A percentile compares a stretch with the other conserved stretches of the same genome.
These are phyloP conservation scores for Coccyzus lansbergi DNA, from an alignment of 2,797 vertebrate genomes.

Conservation along the genomic window DNA sequence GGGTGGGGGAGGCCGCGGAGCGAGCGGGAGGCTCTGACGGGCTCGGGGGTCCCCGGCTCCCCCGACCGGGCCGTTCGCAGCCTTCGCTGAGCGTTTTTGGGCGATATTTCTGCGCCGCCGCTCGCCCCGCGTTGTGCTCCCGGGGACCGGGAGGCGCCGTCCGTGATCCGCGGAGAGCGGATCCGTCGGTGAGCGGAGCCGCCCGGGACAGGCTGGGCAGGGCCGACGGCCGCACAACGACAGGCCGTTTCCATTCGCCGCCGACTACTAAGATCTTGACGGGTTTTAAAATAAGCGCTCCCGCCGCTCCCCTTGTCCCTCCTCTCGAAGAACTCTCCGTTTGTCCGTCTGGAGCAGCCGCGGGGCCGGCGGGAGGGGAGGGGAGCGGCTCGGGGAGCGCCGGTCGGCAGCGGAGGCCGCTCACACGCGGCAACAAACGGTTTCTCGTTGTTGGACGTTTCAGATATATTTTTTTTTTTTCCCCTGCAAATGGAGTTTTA, in stretches of 20 bases:
- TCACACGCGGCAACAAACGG: neutral
- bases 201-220: too few relatives aligned
- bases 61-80: rapidly evolving
- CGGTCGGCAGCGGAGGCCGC: neutral
- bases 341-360: neutral
- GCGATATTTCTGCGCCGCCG: neutral
- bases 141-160: neutral
- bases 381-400: neutral
- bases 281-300: too few relatives aligned
- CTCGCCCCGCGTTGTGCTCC: neutral
- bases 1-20: neutral
- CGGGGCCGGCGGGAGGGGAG: neutral
- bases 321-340: too few relatives aligned
- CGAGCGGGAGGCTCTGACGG: neutral
- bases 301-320: too few relatives aligned
- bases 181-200: too few relatives aligned
- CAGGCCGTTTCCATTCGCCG: neutral
- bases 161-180: too few relatives aligned
- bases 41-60: neutral
- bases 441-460: neutral
- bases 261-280: too few relatives aligned
- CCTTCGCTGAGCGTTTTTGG: neutral
- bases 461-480: too few relatives aligned
- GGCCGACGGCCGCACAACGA: too few relatives aligned
- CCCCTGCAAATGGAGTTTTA: neutral